Evolutionary conservation across 2,888 invertebrate genomes (phyloP).

Genomic region (Fragum fragum): DNA sequence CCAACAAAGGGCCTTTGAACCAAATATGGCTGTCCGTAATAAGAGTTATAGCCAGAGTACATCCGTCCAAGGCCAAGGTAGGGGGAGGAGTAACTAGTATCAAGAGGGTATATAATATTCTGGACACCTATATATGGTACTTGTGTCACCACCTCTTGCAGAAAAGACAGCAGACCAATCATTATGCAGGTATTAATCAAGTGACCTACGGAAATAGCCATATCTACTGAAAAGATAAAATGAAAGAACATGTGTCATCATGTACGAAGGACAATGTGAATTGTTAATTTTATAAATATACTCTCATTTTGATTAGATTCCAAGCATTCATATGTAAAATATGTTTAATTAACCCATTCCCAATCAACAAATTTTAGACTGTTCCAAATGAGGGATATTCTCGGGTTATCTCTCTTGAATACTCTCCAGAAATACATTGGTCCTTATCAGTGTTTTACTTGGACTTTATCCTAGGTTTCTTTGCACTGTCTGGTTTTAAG

Average conservation of each 20-base stretch:
- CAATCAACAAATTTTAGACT: too few relatives aligned
- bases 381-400: too few relatives aligned
- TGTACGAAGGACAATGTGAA: too few relatives aligned
- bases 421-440: too few relatives aligned
- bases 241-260: background rate
- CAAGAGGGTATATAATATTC: background rate
- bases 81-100: background rate
- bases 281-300: too few relatives aligned
- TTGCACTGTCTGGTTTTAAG: too few relatives aligned
- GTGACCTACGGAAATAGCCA: slow-evolving; percentile 5
- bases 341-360: too few relatives aligned
- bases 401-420: too few relatives aligned
- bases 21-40: background rate
- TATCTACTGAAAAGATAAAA: slow-evolving; percentile 19
- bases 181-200: slow-evolving; percentile 2
- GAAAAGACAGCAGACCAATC: slow-evolving; percentile 20
- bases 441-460: too few relatives aligned
- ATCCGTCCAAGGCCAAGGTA: background rate
- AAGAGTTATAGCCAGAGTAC: background rate
- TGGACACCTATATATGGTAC: background rate
- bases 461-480: too few relatives aligned
- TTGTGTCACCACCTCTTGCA: slow-evolving; percentile 16
- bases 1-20: background rate
- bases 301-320: too few relatives aligned
- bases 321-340: too few relatives aligned